Evolutionary conservation across 2,113 vertebrate species (phyloP).

Genomic region (Garra rufa): DNA sequence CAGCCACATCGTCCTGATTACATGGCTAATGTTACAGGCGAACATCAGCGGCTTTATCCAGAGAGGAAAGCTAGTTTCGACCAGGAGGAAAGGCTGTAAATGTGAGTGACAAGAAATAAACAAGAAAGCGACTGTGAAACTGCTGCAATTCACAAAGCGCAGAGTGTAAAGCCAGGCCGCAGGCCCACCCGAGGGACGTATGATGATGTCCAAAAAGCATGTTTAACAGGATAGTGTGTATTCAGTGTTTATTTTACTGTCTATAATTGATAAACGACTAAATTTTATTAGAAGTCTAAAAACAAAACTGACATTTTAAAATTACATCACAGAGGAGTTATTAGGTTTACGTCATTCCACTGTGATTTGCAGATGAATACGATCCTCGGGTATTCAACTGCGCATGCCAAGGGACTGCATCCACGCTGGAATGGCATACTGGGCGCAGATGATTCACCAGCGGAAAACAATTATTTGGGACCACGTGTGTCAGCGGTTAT

Average conservation of each 20-base stretch:
- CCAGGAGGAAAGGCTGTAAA: not conserved
- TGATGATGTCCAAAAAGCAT: not conserved
- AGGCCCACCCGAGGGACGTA: not conserved
- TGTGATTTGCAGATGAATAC: conserved; percentile 10
- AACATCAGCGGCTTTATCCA: not conserved
- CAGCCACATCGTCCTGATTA: not conserved
- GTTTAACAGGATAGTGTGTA: not conserved
- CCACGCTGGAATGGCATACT: not conserved
- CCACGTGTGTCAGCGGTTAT: not conserved
- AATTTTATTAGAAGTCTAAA: not conserved
- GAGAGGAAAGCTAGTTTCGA: not conserved
- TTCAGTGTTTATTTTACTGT: not conserved
- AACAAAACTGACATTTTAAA: not conserved
- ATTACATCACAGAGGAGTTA: not conserved
- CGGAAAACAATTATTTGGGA: not conserved
- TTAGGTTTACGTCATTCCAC: not conserved
- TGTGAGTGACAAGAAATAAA: conserved; percentile 16
- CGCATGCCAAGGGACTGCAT: not conserved
- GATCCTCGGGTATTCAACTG: not conserved
- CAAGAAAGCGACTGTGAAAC: conserved; percentile 24
- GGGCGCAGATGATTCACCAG: not conserved
- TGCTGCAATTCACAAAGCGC: conserved; percentile 9
- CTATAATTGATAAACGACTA: not conserved
- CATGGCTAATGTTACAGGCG: not conserved
- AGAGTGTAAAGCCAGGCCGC: conserved; percentile 1